Evolutionary conservation across 64 coral and sea anemone genomes (phyloP).

Genomic region (Porites australiensis): DNA sequence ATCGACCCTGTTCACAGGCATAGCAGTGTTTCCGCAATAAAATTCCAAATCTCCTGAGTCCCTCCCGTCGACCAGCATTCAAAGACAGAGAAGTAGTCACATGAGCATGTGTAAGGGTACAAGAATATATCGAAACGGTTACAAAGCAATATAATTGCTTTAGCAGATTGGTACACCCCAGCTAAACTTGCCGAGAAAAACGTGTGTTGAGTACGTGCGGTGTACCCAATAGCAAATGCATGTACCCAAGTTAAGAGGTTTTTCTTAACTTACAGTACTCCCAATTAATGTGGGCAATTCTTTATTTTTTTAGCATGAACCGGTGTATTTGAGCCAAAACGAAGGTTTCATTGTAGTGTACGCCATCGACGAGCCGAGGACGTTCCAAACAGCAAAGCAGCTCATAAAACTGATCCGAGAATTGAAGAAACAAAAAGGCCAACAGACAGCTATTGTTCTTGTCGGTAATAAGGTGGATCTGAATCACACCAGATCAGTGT

Average conservation of each 20-base stretch:
- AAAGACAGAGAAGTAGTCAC: no score
- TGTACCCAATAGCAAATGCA: neutral
- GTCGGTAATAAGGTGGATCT: slow-evolving; percentile 94
- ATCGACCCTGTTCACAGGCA: no score
- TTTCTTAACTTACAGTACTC: neutral
- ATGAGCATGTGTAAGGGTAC: no score
- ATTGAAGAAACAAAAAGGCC: slow-evolving; percentile 85
- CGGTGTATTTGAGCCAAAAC: slow-evolving; percentile 86
- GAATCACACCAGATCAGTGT: slow-evolving; percentile 77
- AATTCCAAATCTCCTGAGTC: no score
- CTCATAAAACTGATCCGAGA: slow-evolving; percentile 90
- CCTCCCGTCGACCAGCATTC: no score
- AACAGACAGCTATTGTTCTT: slow-evolving; percentile 64
- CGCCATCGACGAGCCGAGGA: slow-evolving; percentile 76
- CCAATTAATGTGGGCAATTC: neutral
- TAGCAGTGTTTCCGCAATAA: no score
- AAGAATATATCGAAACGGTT: no score
- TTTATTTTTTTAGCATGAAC: slow-evolving; percentile 68
- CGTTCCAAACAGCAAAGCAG: slow-evolving; percentile 89
- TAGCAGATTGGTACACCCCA: no score
- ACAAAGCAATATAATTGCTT: no score
- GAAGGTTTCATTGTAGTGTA: slow-evolving; percentile 93
- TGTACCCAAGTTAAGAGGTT: no score
- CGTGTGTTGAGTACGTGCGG: neutral
- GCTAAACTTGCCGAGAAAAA: no score